Percentiles rank a stretch among this genome's conserved stretches.
Evolutionary conservation across 2,113 vertebrate species (phyloP).

Genomic region (Leptocoma aspasia): DNA sequence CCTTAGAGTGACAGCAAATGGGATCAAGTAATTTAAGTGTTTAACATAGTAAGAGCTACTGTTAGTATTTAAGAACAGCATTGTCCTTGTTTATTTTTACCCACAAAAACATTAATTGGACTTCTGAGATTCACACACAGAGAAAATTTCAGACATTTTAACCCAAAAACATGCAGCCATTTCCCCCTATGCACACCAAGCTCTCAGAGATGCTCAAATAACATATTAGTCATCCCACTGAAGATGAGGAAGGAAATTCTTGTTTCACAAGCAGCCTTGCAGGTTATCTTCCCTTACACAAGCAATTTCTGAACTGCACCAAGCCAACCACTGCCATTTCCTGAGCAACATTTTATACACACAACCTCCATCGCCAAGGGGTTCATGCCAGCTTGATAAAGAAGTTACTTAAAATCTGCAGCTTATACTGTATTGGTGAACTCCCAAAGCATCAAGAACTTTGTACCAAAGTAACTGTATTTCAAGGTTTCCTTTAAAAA

Average conservation of each 20-base stretch:
- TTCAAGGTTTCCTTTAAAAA: background rate
- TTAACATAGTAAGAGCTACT: background rate
- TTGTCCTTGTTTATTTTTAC: background rate
- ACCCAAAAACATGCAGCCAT: background rate
- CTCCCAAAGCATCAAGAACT: background rate
- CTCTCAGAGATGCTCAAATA: background rate
- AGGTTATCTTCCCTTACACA: background rate
- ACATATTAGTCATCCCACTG: background rate
- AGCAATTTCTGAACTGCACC: background rate
- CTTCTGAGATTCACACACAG: background rate
- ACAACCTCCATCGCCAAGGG: background rate
- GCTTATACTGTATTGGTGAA: background rate
- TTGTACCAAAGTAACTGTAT: background rate
- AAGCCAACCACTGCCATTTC: conserved; percentile 20
- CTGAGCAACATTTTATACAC: background rate
- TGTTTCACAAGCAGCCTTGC: background rate
- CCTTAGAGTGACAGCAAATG: background rate
- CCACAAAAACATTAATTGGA: background rate
- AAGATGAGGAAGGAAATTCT: conserved; percentile 47
- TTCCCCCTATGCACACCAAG: background rate
- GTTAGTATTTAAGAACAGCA: background rate
- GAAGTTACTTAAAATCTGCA: background rate
- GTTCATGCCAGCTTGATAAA: background rate
- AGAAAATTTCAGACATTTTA: background rate
- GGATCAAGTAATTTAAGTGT: background rate